Conservation (phyloP, 2,888 invertebrate species). For the Calliscelio sp. region DNA sequence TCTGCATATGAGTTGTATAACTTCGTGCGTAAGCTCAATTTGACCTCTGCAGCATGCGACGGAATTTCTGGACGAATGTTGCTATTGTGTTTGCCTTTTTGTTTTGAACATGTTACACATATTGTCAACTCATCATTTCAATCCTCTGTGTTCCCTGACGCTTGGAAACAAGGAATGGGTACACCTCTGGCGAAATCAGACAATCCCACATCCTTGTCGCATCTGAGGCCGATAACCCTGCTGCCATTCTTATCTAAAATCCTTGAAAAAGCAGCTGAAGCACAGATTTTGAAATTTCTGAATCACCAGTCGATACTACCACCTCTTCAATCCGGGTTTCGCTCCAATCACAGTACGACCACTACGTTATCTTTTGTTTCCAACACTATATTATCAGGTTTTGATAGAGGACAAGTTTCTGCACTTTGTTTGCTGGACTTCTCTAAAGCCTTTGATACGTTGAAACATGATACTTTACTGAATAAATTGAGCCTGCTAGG, state of each 20-base stretch:
- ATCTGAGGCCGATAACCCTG: neutral
- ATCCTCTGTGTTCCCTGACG: neutral
- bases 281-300: neutral
- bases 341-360: neutral
- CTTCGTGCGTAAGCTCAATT: neutral
- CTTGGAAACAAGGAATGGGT: neutral
- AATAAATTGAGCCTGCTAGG: no score
- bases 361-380: neutral
- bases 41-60: neutral
- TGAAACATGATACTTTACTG: neutral
- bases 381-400: neutral
- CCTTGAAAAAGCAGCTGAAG: neutral
- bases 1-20: neutral
- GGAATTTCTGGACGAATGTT: neutral
- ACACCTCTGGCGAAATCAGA: neutral
- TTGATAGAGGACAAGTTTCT: neutral
- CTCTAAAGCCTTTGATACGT: neutral
- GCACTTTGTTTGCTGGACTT: neutral
- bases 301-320: neutral
- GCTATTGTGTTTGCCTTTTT: neutral
- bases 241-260: neutral
- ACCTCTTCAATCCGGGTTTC: neutral
- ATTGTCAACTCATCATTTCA: neutral
- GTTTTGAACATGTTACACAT: neutral
- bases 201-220: neutral